Base-by-base conservation (phyloP, 92 coral and sea anemone species). In the Ricordea florida region DNA sequence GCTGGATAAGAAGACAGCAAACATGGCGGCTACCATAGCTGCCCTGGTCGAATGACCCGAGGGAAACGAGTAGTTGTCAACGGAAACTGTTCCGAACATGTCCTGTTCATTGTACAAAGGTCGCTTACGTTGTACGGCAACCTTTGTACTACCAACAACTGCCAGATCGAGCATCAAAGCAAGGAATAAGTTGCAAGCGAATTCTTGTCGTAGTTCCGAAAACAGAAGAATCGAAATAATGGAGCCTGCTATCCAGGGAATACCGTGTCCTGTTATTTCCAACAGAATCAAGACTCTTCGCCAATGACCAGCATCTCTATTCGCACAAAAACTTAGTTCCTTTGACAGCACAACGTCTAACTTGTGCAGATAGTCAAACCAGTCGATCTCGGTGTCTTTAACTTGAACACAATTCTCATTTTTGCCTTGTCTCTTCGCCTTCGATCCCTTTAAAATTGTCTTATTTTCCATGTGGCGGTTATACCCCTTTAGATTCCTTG, bases 41-140 rank as follows among this genome's bases (percentile, higher is more conserved):
- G 92, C 93, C 17, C 98, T 76, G 22, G 93, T 94, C 0, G 96
- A 74, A 34, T 94, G 98, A 1, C 98, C 98, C 0, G 98, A 94
- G 3, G 98, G 98, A 61, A 94, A 94, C 0, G 98, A 94, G 57
- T 85, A 92, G 18, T 90, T 82, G 32, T 94, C 98, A 36, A 92
- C 96, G 0, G 98, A 94, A 9, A 94, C 89, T 16, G 98, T 94
- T 0, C 85, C 97, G 72, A 94, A 89, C 98, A 94, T 94, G 46
- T 94, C 98, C 26, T 75, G 74, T 14, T 74, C 86, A 46, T 94
- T 94, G 40, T 94, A 82, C 4, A 55, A 51, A 20, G 98, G 98
- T 53, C 98, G 66, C 35, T 69, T 56, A 16, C 98, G 88, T 33
- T 84, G 65, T 48, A 94, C 80, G 17, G 73, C 25, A 16, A 86